Evolutionary conservation across 2,113 vertebrate species (phyloP).

Genomic region (Meriones unguiculatus): DNA sequence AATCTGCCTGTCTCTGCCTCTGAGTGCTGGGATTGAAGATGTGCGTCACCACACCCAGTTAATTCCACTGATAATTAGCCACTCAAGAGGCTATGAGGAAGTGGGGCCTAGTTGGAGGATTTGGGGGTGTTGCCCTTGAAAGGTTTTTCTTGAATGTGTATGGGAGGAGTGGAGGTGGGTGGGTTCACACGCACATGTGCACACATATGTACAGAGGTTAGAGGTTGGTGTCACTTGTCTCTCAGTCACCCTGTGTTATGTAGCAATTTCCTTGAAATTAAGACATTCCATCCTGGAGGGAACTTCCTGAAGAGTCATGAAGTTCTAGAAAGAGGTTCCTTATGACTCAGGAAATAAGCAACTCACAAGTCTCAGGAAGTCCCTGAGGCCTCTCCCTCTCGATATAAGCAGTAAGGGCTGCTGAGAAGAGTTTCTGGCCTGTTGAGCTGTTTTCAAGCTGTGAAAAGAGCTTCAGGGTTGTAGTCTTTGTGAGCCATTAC

Average conservation of each 20-base stretch:
- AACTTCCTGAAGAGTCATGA: background rate
- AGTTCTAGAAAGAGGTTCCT: background rate
- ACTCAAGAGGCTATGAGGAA: background rate
- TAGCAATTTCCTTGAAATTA: background rate
- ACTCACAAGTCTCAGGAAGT: background rate
- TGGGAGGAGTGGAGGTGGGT: background rate
- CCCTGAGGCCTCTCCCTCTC: background rate
- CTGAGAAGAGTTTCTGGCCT: background rate
- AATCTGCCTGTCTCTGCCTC: too few species aligned
- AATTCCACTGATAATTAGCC: background rate
- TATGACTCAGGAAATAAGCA: background rate
- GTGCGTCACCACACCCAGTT: too few species aligned
- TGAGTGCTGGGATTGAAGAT: too few species aligned
- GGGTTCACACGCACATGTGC: background rate
- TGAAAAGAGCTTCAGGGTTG: background rate
- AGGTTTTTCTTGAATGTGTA: background rate
- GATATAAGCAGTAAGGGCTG: background rate
- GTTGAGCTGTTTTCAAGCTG: background rate
- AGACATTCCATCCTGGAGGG: background rate
- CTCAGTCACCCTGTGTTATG: background rate
- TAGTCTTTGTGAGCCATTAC: background rate
- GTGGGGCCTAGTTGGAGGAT: background rate
- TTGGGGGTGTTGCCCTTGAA: background rate
- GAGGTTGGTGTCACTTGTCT: background rate
- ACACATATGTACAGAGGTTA: background rate